A percentile compares a stretch with the other conserved stretches of the same genome.
Evolutionary conservation across 2,797 vertebrate species (phyloP).

Genomic region (Sphenopsis melanotis): DNA sequence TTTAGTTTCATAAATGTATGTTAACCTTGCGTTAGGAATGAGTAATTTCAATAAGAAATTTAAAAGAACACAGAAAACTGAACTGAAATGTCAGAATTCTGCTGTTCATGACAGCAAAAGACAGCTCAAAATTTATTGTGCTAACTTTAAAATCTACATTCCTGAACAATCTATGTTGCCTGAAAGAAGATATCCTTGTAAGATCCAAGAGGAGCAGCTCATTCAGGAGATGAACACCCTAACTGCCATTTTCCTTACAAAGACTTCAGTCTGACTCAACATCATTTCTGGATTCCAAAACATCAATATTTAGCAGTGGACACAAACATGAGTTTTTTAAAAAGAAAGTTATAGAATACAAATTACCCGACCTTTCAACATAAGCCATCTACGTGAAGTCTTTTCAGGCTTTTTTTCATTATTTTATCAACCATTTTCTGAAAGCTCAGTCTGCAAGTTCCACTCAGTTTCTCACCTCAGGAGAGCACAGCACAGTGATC

Average conservation of each 20-base stretch:
- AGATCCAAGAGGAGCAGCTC: background rate
- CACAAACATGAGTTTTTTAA: background rate
- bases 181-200: background rate
- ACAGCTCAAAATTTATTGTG: background rate
- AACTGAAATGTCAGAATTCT: conserved; percentile 6
- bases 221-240: background rate
- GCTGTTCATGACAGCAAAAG: background rate
- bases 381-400: background rate
- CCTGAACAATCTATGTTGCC: background rate
- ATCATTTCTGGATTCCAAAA: background rate
- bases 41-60: background rate
- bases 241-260: background rate
- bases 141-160: background rate
- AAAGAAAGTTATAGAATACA: background rate
- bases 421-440: background rate
- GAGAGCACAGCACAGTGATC: background rate
- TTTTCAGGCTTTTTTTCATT: background rate
- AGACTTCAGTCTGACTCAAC: background rate
- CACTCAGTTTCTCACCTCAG: background rate
- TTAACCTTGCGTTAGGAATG: background rate
- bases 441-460: background rate
- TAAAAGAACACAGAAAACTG: background rate
- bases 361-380: background rate
- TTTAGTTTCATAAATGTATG: background rate
- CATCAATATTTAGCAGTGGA: background rate